These are phyloP conservation scores for Scortum barcoo DNA, from an alignment of 2,113 vertebrate genomes.

Conservation along the genomic window DNA sequence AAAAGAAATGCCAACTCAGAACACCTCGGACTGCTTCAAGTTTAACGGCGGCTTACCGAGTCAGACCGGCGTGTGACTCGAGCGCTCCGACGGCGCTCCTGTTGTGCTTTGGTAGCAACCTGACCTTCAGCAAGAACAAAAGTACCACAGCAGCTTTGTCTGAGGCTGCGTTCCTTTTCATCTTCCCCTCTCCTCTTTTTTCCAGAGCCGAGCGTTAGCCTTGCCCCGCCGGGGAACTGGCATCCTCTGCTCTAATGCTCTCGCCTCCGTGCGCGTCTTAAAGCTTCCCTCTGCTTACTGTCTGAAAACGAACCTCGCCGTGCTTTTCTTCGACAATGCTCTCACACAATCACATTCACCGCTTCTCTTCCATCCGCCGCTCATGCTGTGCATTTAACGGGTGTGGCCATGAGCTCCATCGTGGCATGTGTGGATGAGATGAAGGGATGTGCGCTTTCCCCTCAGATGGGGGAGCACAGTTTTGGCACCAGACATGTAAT, in stretches of 20 bases:
- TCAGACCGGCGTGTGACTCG: conserved; percentile 21
- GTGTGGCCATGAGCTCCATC: conserved; percentile 40
- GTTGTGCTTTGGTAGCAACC: conserved; percentile 9
- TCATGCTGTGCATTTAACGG: conserved; percentile 29
- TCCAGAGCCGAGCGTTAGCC: conserved; percentile 34
- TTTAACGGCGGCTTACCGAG: conserved; percentile 28
- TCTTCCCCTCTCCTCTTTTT: background rate
- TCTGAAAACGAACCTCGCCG: conserved; percentile 49
- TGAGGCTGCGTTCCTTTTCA: conserved; percentile 30
- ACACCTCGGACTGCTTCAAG: conserved; percentile 6
- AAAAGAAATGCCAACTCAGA: conserved; percentile 42
- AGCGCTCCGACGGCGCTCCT: background rate
- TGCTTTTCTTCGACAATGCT: conserved; percentile 42
- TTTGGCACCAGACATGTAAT: background rate
- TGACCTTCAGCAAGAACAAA: conserved; percentile 58
- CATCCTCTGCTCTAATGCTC: conserved; percentile 50
- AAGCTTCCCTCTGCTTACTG: conserved; percentile 55
- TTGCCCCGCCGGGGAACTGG: conserved; percentile 27
- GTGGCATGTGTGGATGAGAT: conserved; percentile 35
- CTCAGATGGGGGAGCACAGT: background rate
- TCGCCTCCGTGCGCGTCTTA: conserved; percentile 38
- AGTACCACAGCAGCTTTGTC: conserved; percentile 44
- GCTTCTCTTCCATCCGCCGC: conserved; percentile 11
- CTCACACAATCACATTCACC: conserved; percentile 21
- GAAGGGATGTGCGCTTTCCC: conserved; percentile 24